Base-by-base conservation (phyloP, 1,140 invertebrate genomes). In the Drosophila fuyamai region DNA sequence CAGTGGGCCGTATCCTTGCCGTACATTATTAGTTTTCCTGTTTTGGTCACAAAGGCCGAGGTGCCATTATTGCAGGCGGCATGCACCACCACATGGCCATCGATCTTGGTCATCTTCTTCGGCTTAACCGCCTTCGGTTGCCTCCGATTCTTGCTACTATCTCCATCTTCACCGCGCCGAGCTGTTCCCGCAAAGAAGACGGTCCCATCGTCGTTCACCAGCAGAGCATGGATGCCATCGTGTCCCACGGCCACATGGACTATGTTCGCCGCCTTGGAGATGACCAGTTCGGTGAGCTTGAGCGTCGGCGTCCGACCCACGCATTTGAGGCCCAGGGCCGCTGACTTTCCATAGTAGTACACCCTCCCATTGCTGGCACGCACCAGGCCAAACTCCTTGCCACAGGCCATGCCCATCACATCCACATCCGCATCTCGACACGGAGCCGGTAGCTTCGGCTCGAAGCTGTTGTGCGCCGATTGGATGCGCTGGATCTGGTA, bases 21-120 rank as follows among this genome's bases (percentile, higher is more conserved):
- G 93, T 98, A 99, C 95, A 99, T 97, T 43, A 97, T 95, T 1
- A 99, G 93, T 77, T 97, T 95, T 0, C 98, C 98, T 59, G 97
- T 96, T 86, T 96, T 95, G 9, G 97, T 98, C 0, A 99, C 96
- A 43, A 99, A 94, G 27, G 98, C 98, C 35, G 97, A 98, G 14
- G 97, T 98, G 7, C 98, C 98, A 93, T 98, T 98, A 93, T 99
- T 99, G 89, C 98, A 98, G 5, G 98, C 97, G 1, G 96, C 96
- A 89, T 95, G 95, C 1, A 96, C 94, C 12, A 99, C 95, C 81
- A 95, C 94, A 83, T 98, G 95, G 0, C 96, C 96, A 79, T 98
- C 98, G 35, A 98, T 95, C 93, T 97, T 97, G 48, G 95, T 95
- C 93, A 99, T 98, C 93, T 97, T 98, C 93, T 98, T 98, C 55